Percentiles rank a stretch among this genome's conserved stretches.
Conservation (phyloP, 2,888 invertebrate genomes). For the Chorisops tibialis region DNA sequence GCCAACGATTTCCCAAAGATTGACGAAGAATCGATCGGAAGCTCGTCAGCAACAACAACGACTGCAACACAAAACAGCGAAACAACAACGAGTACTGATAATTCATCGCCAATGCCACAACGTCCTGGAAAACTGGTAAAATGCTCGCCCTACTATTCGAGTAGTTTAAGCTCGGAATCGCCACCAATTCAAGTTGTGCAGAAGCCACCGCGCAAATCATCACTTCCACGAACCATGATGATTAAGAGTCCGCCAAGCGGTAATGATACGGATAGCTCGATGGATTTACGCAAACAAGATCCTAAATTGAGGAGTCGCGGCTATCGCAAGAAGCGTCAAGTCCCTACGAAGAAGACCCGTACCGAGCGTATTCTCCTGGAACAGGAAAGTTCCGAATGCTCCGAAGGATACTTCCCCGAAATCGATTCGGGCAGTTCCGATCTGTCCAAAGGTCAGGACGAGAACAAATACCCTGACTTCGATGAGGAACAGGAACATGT, state of each 20-base stretch:
- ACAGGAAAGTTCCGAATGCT: conserved; percentile 63
- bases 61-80: conserved; percentile 56
- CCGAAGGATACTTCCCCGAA: conserved; percentile 67
- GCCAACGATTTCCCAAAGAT: conserved; percentile 57
- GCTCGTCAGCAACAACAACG: conserved; percentile 54
- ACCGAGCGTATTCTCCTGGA: conserved; percentile 47
- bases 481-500: conserved; percentile 50
- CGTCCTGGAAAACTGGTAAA: conserved; percentile 58
- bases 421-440: conserved; percentile 62
- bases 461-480: conserved; percentile 47
- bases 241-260: conserved; percentile 70
- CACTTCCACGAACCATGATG: conserved; percentile 59
- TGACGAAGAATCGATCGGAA: conserved; percentile 55
- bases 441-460: conserved; percentile 56
- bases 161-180: conserved; percentile 70
- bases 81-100: conserved; percentile 52
- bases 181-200: conserved; percentile 63
- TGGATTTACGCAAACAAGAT: conserved; percentile 62
- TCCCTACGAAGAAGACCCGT: conserved; percentile 48
- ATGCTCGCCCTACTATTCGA: conserved; percentile 73
- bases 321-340: conserved; percentile 65
- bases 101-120: conserved; percentile 48
- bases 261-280: conserved; percentile 70
- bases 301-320: conserved; percentile 66
- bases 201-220: conserved; percentile 64